Conservation (phyloP, 1,140 invertebrate genomes). For the Daktulosphaira vitifoliae region DNA sequence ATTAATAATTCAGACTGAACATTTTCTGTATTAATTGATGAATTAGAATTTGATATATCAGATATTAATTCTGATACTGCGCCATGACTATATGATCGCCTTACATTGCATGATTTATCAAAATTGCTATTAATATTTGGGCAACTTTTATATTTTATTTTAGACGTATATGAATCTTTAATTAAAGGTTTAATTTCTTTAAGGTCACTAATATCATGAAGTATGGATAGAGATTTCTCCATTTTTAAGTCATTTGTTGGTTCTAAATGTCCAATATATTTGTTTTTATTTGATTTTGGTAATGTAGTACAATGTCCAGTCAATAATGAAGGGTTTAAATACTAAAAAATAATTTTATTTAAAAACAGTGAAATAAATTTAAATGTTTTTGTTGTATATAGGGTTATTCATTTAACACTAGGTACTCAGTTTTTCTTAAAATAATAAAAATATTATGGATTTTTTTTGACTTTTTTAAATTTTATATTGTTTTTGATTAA, state of each 20-base stretch:
- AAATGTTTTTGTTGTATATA: too few relatives aligned
- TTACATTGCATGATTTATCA: not conserved
- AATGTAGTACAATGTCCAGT: not conserved
- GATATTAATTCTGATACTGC: not conserved
- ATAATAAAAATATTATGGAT: too few relatives aligned
- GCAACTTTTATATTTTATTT: slow-evolving; percentile 22
- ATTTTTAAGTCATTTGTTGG: too few relatives aligned
- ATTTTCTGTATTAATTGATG: not conserved
- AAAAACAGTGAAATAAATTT: not conserved
- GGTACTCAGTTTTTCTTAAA: too few relatives aligned
- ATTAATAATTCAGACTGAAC: not conserved
- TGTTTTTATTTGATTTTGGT: not conserved
- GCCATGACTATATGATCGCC: not conserved
- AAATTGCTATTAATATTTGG: slow-evolving; percentile 5
- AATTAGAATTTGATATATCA: not conserved
- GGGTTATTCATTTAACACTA: too few relatives aligned
- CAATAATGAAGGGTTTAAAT: not conserved
- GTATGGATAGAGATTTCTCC: too few relatives aligned
- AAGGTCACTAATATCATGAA: too few relatives aligned
- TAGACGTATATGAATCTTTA: not conserved
- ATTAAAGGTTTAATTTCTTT: too few relatives aligned
- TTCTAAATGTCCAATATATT: too few relatives aligned
- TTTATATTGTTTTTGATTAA: too few relatives aligned
- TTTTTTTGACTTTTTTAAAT: too few relatives aligned
- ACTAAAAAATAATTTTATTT: not conserved